Percentiles rank a stretch among this genome's conserved stretches.
Conservation (phyloP, 1,140 invertebrate species). For the Battus philenor region DNA sequence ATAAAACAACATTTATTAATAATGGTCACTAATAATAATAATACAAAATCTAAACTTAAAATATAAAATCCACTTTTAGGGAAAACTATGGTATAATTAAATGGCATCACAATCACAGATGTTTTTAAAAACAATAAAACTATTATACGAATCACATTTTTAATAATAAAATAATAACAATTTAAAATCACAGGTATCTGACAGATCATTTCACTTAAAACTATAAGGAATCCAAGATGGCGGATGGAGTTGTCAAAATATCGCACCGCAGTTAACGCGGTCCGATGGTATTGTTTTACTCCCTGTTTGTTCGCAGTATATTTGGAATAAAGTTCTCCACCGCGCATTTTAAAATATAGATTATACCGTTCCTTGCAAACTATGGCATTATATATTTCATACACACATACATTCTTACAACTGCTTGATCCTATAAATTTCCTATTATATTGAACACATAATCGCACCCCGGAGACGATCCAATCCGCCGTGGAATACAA, state of each 20-base stretch:
- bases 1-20: slow-evolving; percentile 16
- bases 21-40: slow-evolving; percentile 28
- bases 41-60: slow-evolving; percentile 50
- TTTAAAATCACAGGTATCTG: slow-evolving; percentile 64
- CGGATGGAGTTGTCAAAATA: slow-evolving; percentile 22
- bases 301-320: too few species aligned
- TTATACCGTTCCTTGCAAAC: slow-evolving; percentile 15
- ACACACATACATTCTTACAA: slow-evolving; percentile 15
- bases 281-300: too few species aligned
- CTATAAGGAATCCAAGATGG: slow-evolving; percentile 43
- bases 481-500: slow-evolving; percentile 8
- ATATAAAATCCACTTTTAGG: slow-evolving; percentile 50
- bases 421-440: slow-evolving; percentile 19
- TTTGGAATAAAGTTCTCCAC: slow-evolving; percentile 5
- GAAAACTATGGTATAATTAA: slow-evolving; percentile 41
- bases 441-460: slow-evolving; percentile 34
- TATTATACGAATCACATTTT: slow-evolving; percentile 60
- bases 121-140: slow-evolving; percentile 56
- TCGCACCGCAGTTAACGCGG: too few species aligned
- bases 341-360: slow-evolving; percentile 2
- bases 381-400: slow-evolving; percentile 26
- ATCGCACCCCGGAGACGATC: slow-evolving; percentile 12
- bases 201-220: slow-evolving; percentile 52
- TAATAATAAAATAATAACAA: slow-evolving; percentile 56
- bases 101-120: slow-evolving; percentile 72